Evolutionary conservation across 2,888 invertebrate species (phyloP).

Genomic region (Drosophila atroscutellata): DNA sequence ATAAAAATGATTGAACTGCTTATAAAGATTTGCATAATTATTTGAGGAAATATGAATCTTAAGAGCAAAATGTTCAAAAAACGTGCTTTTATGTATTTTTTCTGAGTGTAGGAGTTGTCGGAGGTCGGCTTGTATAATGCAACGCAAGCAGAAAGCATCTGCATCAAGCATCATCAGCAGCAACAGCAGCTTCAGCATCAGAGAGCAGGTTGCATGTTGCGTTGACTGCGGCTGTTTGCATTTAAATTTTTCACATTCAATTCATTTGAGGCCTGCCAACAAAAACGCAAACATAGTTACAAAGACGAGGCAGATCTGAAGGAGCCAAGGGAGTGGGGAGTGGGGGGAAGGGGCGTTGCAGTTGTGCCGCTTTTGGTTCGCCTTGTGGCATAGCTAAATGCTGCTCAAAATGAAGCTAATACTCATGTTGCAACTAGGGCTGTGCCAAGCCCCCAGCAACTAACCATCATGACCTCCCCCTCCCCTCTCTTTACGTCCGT

Average conservation of each 20-base stretch:
- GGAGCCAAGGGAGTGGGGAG: background rate
- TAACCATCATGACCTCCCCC: slow-evolving; percentile 15
- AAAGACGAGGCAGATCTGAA: slow-evolving; percentile 49
- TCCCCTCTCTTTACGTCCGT: background rate
- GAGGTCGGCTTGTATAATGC: slow-evolving; percentile 64
- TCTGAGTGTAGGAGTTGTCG: slow-evolving; percentile 15
- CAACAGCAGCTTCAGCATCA: slow-evolving; percentile 17
- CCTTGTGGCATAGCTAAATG: slow-evolving; percentile 56
- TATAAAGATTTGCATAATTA: too few species aligned
- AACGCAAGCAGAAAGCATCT: slow-evolving; percentile 60
- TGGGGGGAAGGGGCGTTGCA: background rate
- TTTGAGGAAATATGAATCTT: too few species aligned
- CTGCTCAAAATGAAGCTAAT: slow-evolving; percentile 78
- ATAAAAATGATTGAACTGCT: too few species aligned
- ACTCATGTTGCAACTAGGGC: slow-evolving; percentile 76
- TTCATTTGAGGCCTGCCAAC: slow-evolving; percentile 78
- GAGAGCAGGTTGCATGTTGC: slow-evolving; percentile 52
- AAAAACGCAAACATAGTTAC: slow-evolving; percentile 76
- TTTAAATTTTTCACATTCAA: slow-evolving; percentile 82
- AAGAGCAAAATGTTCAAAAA: too few species aligned
- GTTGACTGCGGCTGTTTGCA: slow-evolving; percentile 72
- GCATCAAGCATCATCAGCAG: slow-evolving; percentile 24
- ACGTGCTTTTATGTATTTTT: background rate
- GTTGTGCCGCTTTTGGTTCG: slow-evolving; percentile 26
- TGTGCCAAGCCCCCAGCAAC: slow-evolving; percentile 31